phyloP scores from a whole-genome alignment of 2,113 vertebrate genomes.

The Rhynchomys soricoides region DNA sequence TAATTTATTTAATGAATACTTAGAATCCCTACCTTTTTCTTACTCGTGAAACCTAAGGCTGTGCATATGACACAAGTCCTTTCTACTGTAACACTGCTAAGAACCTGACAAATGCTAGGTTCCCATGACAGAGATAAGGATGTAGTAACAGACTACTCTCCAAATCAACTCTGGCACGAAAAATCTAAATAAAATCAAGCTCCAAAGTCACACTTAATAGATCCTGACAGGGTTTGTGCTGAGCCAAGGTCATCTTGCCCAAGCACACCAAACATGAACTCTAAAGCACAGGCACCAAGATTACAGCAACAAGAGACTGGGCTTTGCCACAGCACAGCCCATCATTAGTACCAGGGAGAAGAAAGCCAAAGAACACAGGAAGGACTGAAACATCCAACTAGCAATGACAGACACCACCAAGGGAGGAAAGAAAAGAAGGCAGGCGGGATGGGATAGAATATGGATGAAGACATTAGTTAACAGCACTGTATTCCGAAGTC shows the following conservation, averaged over 20 bases:
- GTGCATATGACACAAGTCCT: neutral
- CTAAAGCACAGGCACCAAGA: neutral
- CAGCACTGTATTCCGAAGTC: neutral
- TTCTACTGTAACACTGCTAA: neutral
- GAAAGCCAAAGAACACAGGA: neutral
- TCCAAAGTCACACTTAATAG: neutral
- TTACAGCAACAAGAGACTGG: neutral
- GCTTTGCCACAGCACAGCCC: neutral
- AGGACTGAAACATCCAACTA: neutral
- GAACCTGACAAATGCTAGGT: conserved; percentile 12
- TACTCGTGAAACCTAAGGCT: neutral
- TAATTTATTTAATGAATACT: neutral
- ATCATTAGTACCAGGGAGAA: neutral
- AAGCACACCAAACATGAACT: neutral
- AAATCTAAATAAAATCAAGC: conserved; percentile 20
- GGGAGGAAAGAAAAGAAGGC: neutral
- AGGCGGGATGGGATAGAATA: neutral
- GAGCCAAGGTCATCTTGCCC: neutral
- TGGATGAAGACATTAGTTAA: neutral
- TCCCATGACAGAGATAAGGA: conserved; percentile 18
- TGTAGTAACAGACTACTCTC: conserved; percentile 51
- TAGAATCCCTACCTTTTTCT: neutral
- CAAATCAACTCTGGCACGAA: conserved; percentile 4
- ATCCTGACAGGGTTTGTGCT: neutral
- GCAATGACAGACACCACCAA: neutral